Conservation (phyloP, 2,113 vertebrate genomes). For the Bettongia penicillata region DNA sequence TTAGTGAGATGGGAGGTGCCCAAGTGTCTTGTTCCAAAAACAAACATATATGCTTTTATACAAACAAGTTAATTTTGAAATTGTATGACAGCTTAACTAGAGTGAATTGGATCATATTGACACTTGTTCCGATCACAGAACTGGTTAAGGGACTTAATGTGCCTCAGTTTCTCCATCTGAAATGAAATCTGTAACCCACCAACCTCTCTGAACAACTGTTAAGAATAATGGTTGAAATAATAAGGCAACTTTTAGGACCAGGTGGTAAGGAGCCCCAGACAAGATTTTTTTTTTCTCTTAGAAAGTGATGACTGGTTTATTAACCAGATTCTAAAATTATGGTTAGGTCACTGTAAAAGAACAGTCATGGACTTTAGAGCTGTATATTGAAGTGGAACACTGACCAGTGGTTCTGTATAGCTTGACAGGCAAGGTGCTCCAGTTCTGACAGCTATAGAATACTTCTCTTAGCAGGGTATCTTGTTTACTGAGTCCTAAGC, state of each 20-base stretch:
- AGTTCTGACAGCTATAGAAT: neutral
- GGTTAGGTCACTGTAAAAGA: neutral
- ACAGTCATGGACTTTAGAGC: neutral
- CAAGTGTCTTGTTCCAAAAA: neutral
- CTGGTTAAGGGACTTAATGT: neutral
- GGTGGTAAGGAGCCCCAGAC: no score
- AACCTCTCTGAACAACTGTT: neutral
- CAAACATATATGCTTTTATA: neutral
- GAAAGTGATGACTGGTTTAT: neutral
- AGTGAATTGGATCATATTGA: conserved; percentile 7
- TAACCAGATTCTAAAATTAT: neutral
- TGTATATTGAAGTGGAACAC: neutral
- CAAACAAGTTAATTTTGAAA: conserved; percentile 12
- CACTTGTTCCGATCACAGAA: neutral
- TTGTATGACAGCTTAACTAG: conserved; percentile 40
- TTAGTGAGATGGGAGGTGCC: neutral
- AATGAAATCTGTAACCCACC: neutral
- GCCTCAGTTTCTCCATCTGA: conserved; percentile 18
- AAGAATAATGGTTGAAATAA: neutral
- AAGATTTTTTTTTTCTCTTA: neutral
- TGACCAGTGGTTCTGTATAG: neutral
- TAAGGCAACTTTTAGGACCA: neutral
- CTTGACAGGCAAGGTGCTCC: neutral
- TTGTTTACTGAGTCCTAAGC: neutral
- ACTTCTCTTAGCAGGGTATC: neutral